Percentiles rank a stretch among this genome's conserved stretches.
phyloP scores from a whole-genome alignment of 2,888 invertebrate species.

The Lepidochitona cinerea region DNA sequence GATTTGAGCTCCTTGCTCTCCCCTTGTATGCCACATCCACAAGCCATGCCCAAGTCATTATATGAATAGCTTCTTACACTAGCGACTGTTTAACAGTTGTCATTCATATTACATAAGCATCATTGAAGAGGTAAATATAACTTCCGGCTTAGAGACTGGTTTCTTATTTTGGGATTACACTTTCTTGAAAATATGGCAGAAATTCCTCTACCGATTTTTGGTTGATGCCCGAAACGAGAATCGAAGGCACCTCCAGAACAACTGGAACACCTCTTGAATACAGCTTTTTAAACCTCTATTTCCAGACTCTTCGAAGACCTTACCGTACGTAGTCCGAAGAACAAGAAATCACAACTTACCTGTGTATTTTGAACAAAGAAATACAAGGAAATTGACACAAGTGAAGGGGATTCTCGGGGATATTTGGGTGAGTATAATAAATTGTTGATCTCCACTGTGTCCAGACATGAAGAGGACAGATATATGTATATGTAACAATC shows the following conservation, averaged over 20 bases:
- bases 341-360: slow-evolving; percentile 87
- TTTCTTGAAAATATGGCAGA: too few species aligned
- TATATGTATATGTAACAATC: too few species aligned
- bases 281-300: neutral
- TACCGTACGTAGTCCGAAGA: slow-evolving; percentile 81
- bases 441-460: neutral
- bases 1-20: too few species aligned
- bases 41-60: too few species aligned
- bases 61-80: too few species aligned
- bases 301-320: neutral
- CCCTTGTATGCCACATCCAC: too few species aligned
- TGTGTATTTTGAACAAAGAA: slow-evolving; percentile 77
- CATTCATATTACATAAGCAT: neutral
- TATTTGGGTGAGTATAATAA: slow-evolving; percentile 78
- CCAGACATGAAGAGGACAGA: too few species aligned
- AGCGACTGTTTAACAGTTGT: neutral
- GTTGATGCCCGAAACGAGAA: too few species aligned
- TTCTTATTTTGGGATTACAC: too few species aligned
- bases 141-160: neutral
- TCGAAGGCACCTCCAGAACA: neutral
- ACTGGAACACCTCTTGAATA: neutral
- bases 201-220: too few species aligned
- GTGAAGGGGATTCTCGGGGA: slow-evolving; percentile 86
- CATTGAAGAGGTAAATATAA: neutral
- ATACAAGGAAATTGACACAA: slow-evolving; percentile 77